These are phyloP conservation scores for Sinocyclocheilus rhinocerous DNA, from an alignment of 2,113 vertebrate species.

Conservation along the genomic window DNA sequence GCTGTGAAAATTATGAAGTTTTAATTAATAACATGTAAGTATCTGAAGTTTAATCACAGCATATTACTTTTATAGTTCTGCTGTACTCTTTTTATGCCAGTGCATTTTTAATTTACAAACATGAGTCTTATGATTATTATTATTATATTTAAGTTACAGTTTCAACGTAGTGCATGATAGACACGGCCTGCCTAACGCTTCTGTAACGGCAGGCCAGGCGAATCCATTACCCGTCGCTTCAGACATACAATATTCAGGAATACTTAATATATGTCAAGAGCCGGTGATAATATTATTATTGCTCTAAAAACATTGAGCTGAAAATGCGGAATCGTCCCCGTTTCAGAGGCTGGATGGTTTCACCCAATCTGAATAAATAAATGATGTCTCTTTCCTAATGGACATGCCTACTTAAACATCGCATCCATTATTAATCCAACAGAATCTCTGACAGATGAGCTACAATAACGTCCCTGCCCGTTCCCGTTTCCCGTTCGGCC, in stretches of 20 bases:
- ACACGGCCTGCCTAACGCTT: neutral
- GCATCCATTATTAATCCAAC: conserved; percentile 66
- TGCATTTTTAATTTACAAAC: neutral
- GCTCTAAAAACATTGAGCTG: conserved; percentile 58
- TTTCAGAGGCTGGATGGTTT: conserved; percentile 43
- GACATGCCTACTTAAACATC: conserved; percentile 66
- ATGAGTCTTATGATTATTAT: neutral
- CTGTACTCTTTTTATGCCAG: neutral
- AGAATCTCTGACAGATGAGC: conserved; percentile 61
- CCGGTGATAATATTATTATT: conserved; percentile 59
- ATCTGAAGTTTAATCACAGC: neutral
- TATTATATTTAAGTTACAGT: neutral
- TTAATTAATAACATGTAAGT: neutral
- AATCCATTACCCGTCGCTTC: conserved; percentile 12
- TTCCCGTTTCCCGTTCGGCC: conserved; percentile 31
- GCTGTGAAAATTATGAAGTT: neutral
- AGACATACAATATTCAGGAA: conserved; percentile 59
- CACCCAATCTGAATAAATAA: conserved; percentile 65
- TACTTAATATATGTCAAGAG: conserved; percentile 38
- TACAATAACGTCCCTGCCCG: conserved; percentile 51
- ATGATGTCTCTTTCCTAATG: conserved; percentile 64
- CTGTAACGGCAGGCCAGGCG: conserved; percentile 21
- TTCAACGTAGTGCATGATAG: neutral
- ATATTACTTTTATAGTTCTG: neutral
- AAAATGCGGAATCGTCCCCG: conserved; percentile 51